These are phyloP conservation scores for Pteropus rufus DNA, from an alignment of 2,797 vertebrate genomes.

Conservation along the genomic window DNA sequence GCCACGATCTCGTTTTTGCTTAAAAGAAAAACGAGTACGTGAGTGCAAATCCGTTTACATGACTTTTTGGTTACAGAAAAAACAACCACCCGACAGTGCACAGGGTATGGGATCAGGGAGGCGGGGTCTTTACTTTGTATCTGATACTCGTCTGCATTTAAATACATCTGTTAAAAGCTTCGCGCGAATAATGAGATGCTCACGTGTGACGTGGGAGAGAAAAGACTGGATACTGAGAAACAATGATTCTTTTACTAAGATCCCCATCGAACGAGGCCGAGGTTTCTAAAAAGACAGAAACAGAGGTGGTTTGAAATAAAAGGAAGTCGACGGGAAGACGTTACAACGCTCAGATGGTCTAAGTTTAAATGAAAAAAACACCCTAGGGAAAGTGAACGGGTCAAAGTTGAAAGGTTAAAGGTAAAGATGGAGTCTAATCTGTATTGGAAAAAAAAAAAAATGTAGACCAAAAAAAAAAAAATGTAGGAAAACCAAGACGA, in stretches of 20 bases:
- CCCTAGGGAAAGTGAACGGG: neutral
- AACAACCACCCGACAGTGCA: neutral
- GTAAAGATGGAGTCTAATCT: neutral
- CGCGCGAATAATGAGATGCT: slow-evolving; percentile 5
- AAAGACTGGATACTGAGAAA: slow-evolving; percentile 11
- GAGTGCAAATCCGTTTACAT: neutral
- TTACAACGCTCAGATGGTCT: neutral
- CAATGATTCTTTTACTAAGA: slow-evolving; percentile 51
- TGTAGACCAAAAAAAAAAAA: neutral
- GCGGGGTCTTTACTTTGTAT: neutral
- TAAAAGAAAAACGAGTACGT: neutral
- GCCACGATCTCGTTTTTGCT: neutral
- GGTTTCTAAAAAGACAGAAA: slow-evolving; percentile 28
- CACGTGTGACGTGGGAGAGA: neutral
- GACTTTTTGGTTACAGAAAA: neutral
- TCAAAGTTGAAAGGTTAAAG: neutral
- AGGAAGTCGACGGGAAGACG: slow-evolving; percentile 28
- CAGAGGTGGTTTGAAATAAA: slow-evolving; percentile 32
- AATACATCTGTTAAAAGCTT: slow-evolving; percentile 43
- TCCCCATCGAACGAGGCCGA: slow-evolving; percentile 11
- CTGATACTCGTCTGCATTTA: slow-evolving; percentile 35
- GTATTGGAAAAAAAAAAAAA: neutral
- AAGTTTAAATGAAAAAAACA: neutral
- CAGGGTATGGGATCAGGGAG: neutral
- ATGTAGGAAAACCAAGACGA: neutral